These are phyloP conservation scores for Malurus leucopterus DNA, from an alignment of 2,797 vertebrate genomes.

Conservation along the genomic window DNA sequence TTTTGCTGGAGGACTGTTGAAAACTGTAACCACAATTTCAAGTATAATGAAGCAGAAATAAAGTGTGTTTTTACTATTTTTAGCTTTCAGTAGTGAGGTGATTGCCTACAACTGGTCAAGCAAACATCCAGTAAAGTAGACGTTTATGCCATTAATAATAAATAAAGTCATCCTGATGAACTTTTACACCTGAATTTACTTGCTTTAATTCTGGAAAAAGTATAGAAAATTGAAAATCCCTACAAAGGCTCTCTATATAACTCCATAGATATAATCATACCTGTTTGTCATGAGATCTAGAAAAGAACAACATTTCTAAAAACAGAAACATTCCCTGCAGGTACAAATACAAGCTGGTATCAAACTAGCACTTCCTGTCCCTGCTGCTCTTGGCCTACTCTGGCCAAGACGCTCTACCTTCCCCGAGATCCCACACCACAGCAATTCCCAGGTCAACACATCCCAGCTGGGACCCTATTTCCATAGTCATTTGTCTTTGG, in stretches of 20 bases:
- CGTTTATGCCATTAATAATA: neutral
- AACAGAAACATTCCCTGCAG: neutral
- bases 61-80: neutral
- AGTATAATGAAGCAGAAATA: constrained; percentile 35
- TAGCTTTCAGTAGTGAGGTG: neutral
- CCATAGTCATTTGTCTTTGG: neutral
- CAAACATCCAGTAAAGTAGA: neutral
- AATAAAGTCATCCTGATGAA: neutral
- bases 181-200: neutral
- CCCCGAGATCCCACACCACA: rapidly evolving
- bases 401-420: neutral
- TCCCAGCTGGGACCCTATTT: neutral
- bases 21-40: constrained; percentile 9
- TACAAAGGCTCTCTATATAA: neutral
- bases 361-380: neutral
- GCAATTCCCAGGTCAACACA: neutral
- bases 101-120: neutral
- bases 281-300: neutral
- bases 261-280: neutral
- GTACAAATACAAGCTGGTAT: neutral
- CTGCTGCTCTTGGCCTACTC: neutral
- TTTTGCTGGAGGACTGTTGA: constrained; percentile 1
- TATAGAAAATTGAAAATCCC: neutral
- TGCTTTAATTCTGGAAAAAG: neutral
- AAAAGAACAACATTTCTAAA: neutral